Evolutionary conservation across 37 sponge, comb jelly and placozoan genomes (phyloP).

Genomic region (Aplysina aerophoba): DNA sequence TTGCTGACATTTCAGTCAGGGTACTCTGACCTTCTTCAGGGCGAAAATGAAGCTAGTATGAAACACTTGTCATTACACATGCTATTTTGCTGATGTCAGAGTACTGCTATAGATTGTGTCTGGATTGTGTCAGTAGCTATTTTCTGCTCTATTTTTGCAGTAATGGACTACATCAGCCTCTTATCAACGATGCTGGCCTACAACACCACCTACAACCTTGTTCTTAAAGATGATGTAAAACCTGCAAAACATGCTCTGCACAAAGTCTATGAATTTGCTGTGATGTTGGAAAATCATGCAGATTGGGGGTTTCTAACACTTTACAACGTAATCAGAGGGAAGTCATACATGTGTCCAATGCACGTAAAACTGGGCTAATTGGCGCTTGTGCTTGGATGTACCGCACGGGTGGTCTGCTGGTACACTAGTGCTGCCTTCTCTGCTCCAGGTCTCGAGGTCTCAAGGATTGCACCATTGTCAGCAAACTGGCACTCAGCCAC

Average conservation of each 20-base stretch:
- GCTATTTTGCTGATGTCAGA: too few relatives aligned
- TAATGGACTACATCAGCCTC: constrained; percentile 36
- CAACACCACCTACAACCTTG: constrained; percentile 16
- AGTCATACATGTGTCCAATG: background rate
- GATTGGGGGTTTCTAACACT: constrained; percentile 18
- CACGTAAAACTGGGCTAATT: background rate
- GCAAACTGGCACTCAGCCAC: too few relatives aligned
- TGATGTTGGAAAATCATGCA: background rate
- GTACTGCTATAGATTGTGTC: too few relatives aligned
- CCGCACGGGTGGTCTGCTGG: too few relatives aligned
- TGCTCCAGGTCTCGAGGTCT: too few relatives aligned
- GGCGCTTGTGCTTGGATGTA: constrained; percentile 38
- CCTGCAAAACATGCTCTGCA: constrained; percentile 30
- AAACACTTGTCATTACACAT: too few relatives aligned
- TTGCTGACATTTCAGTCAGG: too few relatives aligned
- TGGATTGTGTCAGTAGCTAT: too few relatives aligned
- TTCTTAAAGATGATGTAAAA: constrained; percentile 40
- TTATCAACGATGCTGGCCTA: background rate
- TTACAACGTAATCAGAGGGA: background rate
- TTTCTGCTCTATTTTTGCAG: background rate
- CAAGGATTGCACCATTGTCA: too few relatives aligned
- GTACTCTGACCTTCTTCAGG: too few relatives aligned
- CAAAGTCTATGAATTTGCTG: constrained; percentile 21
- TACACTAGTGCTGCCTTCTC: too few relatives aligned
- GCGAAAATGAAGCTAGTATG: too few relatives aligned